Evolutionary conservation across 2,113 vertebrate species (phyloP).

Genomic region (Eclectus roratus): DNA sequence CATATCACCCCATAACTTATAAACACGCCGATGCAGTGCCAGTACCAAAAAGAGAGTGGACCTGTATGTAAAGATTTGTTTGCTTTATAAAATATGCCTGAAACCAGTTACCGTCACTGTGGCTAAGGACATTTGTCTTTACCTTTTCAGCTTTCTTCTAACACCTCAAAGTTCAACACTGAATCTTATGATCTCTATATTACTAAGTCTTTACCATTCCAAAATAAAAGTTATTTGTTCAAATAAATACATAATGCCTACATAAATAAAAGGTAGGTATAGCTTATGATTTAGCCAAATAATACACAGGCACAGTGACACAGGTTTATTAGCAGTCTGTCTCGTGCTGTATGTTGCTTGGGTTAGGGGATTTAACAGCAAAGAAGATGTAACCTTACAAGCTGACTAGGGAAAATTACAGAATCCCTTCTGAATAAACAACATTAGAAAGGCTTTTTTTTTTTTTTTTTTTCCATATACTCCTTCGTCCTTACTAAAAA

Average conservation of each 20-base stretch:
- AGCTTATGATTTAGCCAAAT: constrained; percentile 21
- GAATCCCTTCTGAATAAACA: constrained; percentile 35
- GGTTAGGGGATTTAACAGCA: constrained; percentile 57
- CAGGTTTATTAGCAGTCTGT: constrained; percentile 50
- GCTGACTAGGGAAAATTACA: constrained; percentile 48
- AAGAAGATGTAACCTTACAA: constrained; percentile 46
- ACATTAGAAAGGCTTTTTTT: background rate
- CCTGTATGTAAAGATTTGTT: background rate
- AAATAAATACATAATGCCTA: background rate
- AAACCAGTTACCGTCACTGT: background rate
- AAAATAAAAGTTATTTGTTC: background rate
- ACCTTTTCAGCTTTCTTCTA: background rate
- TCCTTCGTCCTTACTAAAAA: constrained; percentile 55
- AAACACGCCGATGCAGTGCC: background rate
- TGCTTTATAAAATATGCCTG: background rate
- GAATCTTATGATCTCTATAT: background rate
- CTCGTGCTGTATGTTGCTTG: constrained; percentile 38
- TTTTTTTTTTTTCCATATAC: background rate
- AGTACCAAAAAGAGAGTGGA: background rate
- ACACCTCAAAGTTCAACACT: background rate
- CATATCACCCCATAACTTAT: background rate
- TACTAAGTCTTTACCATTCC: background rate
- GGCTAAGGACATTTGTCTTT: background rate
- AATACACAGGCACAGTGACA: background rate
- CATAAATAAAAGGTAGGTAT: background rate